These are phyloP conservation scores for Vulpes lagopus DNA, from an alignment of 2,113 vertebrate species.

Conservation along the genomic window DNA sequence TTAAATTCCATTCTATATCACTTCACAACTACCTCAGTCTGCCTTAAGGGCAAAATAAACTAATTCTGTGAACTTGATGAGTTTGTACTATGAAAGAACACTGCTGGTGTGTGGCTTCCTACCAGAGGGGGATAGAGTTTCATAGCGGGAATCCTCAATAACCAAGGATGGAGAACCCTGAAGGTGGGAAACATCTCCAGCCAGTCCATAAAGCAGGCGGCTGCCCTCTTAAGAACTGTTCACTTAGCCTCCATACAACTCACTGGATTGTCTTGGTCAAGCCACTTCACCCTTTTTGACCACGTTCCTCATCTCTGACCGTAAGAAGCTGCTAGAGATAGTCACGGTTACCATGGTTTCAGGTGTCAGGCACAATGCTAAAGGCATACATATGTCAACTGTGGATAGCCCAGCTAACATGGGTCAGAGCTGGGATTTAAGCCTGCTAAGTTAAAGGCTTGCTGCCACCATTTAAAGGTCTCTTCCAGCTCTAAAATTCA, in stretches of 20 bases:
- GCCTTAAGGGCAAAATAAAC: slow-evolving; percentile 53
- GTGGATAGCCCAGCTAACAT: background rate
- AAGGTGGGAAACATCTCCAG: background rate
- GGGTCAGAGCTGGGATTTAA: background rate
- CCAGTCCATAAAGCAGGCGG: background rate
- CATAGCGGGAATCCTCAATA: background rate
- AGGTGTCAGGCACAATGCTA: too few relatives aligned
- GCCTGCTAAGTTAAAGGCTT: background rate
- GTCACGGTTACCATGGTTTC: background rate
- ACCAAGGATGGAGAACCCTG: background rate
- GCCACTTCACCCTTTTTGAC: background rate
- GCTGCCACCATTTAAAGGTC: background rate
- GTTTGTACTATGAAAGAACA: slow-evolving; percentile 27
- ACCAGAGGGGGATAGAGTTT: background rate
- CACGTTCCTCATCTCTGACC: background rate
- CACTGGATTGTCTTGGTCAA: background rate
- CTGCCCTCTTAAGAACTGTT: background rate
- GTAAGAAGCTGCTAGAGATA: background rate
- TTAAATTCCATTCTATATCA: slow-evolving; percentile 47
- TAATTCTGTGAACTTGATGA: background rate
- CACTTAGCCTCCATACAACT: background rate
- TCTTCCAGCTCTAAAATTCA: background rate
- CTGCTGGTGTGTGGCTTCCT: slow-evolving; percentile 8
- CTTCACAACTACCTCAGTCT: background rate
- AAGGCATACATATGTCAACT: background rate